phyloP scores from a whole-genome alignment of 2,888 invertebrate species.

The Anthophora plumipes region DNA sequence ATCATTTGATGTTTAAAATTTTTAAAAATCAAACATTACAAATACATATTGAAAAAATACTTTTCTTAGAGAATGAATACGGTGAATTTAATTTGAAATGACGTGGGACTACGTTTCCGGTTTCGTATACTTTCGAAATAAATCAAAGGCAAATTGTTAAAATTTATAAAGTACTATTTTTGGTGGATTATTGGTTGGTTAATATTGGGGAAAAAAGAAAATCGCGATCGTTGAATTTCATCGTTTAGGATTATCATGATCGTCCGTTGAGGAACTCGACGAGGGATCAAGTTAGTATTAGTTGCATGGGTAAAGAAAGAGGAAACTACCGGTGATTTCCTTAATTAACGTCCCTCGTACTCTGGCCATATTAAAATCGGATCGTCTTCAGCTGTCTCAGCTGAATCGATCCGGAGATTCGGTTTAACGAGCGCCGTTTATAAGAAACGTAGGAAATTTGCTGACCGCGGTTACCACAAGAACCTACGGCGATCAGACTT shows the following conservation, averaged over 20 bases:
- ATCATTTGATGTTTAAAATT: too few species aligned
- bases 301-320: neutral
- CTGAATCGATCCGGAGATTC: constrained; percentile 31
- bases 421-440: constrained; percentile 20
- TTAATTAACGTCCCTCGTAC: constrained; percentile 32
- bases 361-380: constrained; percentile 22
- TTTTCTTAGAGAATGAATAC: too few species aligned
- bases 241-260: constrained; percentile 1
- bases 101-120: too few species aligned
- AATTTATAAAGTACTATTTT: neutral
- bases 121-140: neutral
- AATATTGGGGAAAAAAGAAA: too few species aligned
- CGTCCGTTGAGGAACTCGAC: constrained; percentile 1
- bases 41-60: too few species aligned
- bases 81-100: too few species aligned
- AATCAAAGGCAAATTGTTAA: neutral
- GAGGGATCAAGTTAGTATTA: constrained; percentile 4
- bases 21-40: too few species aligned
- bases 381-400: constrained; percentile 12
- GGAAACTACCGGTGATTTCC: constrained; percentile 26
- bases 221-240: neutral
- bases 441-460: constrained; percentile 18
- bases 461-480: constrained; percentile 17
- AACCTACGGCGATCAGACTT: constrained; percentile 6
- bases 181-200: neutral